Evolutionary conservation across 2,797 vertebrate species (phyloP).

Genomic region (Sebastes nivosus): DNA sequence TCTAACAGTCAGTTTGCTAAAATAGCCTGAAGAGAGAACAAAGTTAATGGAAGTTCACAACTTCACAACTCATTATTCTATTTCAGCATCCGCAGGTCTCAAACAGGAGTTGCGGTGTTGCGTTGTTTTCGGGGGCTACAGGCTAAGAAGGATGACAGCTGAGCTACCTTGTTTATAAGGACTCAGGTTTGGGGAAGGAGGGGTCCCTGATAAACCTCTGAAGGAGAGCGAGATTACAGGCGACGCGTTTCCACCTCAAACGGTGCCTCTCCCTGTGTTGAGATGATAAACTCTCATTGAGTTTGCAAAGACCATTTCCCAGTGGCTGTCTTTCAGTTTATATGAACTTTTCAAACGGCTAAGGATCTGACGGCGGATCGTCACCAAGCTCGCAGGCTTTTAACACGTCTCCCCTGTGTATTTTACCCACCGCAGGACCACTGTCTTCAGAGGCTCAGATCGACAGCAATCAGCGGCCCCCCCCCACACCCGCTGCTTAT

Average conservation of each 20-base stretch:
- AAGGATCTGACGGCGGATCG: constrained; percentile 74
- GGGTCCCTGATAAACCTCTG: constrained; percentile 60
- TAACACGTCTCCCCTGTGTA: constrained; percentile 76
- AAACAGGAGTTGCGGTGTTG: neutral
- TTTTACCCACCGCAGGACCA: constrained; percentile 78
- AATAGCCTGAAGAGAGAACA: neutral
- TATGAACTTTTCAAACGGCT: constrained; percentile 83
- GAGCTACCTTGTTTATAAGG: constrained; percentile 54
- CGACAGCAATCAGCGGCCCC: constrained; percentile 69
- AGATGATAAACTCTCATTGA: constrained; percentile 80
- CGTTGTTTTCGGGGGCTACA: constrained; percentile 14
- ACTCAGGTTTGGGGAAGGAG: constrained; percentile 41
- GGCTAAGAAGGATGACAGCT: constrained; percentile 17
- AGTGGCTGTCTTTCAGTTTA: constrained; percentile 77
- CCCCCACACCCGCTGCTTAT: constrained; percentile 13
- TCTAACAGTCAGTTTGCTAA: neutral
- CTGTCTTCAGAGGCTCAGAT: constrained; percentile 81
- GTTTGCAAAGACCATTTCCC: constrained; percentile 79
- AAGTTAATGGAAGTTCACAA: neutral
- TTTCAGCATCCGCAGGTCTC: neutral
- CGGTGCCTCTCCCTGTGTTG: constrained; percentile 62
- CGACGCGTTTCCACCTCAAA: constrained; percentile 66
- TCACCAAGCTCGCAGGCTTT: constrained; percentile 74
- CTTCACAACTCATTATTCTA: neutral
- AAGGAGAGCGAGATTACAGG: constrained; percentile 63